Conservation (phyloP, 2,888 invertebrate species). For the Phortica okadai region DNA sequence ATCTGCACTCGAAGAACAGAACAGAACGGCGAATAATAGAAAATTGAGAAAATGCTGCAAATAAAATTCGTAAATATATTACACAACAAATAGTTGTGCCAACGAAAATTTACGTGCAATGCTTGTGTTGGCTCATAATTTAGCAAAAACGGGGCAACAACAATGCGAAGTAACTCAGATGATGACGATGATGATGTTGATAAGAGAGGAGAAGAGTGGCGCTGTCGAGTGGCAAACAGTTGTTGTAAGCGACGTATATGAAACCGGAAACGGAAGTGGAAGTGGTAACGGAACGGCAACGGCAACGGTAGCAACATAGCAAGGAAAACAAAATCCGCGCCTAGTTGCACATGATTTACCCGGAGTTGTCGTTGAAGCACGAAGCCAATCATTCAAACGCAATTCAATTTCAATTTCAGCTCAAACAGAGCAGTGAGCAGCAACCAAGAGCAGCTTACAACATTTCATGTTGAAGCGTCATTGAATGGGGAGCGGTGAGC, state of each 20-base stretch:
- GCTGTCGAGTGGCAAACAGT: neutral
- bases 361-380: slow-evolving; percentile 68
- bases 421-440: slow-evolving; percentile 50
- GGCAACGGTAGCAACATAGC: neutral
- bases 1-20: slow-evolving; percentile 18
- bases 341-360: slow-evolving; percentile 61
- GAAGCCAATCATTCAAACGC: slow-evolving; percentile 71
- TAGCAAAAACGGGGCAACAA: neutral
- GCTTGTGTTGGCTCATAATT: slow-evolving; percentile 12
- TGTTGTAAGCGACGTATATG: neutral
- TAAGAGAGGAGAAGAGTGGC: neutral
- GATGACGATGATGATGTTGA: too few relatives aligned
- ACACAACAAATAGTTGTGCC: slow-evolving; percentile 12
- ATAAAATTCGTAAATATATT: slow-evolving; percentile 15
- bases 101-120: slow-evolving; percentile 16
- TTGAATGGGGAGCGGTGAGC: neutral
- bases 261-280: neutral
- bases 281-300: neutral
- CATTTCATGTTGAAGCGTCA: neutral
- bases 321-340: slow-evolving; percentile 8
- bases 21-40: neutral
- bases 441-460: neutral
- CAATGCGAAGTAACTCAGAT: neutral
- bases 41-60: neutral
- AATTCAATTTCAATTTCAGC: slow-evolving; percentile 72